phyloP scores from a whole-genome alignment of 2,888 invertebrate genomes.

The Parnassius smintheus region DNA sequence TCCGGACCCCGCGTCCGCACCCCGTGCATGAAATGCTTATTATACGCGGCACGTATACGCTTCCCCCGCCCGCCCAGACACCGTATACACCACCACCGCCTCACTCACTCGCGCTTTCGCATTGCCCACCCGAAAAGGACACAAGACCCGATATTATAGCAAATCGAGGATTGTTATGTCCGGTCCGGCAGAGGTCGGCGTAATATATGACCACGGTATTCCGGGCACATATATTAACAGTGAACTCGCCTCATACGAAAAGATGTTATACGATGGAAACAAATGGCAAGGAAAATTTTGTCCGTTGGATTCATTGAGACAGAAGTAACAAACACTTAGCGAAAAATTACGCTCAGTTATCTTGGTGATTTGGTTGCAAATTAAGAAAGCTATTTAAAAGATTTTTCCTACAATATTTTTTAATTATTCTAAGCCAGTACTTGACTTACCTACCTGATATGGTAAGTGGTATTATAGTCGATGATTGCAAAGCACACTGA shows the following conservation, averaged over 20 bases:
- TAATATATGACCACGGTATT: conserved; percentile 82
- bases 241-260: conserved; percentile 80
- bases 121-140: conserved; percentile 61
- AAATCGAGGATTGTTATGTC: conserved; percentile 82
- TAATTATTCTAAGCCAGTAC: too few relatives aligned
- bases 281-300: conserved; percentile 80
- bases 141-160: conserved; percentile 78
- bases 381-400: too few relatives aligned
- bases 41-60: conserved; percentile 80
- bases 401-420: too few relatives aligned
- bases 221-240: conserved; percentile 81
- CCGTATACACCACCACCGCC: conserved; percentile 50
- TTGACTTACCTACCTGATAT: too few relatives aligned
- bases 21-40: conserved; percentile 84
- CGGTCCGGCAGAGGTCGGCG: conserved; percentile 80
- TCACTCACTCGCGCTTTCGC: conserved; percentile 60
- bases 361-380: conserved; percentile 39
- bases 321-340: conserved; percentile 59
- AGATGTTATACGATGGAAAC: conserved; percentile 80
- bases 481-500: too few relatives aligned
- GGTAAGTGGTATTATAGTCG: too few relatives aligned
- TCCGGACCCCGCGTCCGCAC: conserved; percentile 65
- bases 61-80: conserved; percentile 57
- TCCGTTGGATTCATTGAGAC: conserved; percentile 72
- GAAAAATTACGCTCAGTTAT: conserved; percentile 66